Percentiles rank a stretch among this genome's conserved stretches.
Conservation (phyloP, 2,797 vertebrate species). For the Mergus octosetaceus region DNA sequence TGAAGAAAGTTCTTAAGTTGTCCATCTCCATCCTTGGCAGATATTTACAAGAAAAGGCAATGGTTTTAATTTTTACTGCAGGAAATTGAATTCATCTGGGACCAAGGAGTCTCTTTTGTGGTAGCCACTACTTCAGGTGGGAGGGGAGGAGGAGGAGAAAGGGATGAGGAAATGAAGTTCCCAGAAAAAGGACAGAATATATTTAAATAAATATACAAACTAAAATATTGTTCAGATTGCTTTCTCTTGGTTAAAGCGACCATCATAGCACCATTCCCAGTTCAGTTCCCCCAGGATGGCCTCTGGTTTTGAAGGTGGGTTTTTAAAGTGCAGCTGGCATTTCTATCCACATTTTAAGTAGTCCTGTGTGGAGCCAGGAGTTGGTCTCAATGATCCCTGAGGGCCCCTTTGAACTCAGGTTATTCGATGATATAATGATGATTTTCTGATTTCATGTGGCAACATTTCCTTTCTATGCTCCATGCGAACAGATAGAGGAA, state of each 20-base stretch:
- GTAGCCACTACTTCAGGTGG: not conserved
- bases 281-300: not conserved
- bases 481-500: not conserved
- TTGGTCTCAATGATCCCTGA: not conserved
- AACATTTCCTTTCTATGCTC: not conserved
- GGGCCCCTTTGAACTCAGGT: not conserved
- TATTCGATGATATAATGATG: not conserved
- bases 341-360: not conserved
- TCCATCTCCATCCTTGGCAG: not conserved
- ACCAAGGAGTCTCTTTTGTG: not conserved
- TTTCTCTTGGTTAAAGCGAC: not conserved
- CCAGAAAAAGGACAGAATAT: not conserved
- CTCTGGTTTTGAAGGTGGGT: not conserved
- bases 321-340: not conserved
- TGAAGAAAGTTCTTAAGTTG: constrained; percentile 2
- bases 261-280: fast-evolving
- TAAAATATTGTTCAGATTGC: not conserved
- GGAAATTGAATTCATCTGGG: constrained; percentile 29
- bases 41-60: not conserved
- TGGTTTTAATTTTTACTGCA: not conserved
- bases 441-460: not conserved
- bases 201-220: fast-evolving
- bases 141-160: not conserved
- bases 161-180: not conserved
- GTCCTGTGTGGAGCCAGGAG: not conserved